Evolutionary conservation across 2,888 invertebrate species (phyloP).

Genomic region (Pasiphila rectangulata): DNA sequence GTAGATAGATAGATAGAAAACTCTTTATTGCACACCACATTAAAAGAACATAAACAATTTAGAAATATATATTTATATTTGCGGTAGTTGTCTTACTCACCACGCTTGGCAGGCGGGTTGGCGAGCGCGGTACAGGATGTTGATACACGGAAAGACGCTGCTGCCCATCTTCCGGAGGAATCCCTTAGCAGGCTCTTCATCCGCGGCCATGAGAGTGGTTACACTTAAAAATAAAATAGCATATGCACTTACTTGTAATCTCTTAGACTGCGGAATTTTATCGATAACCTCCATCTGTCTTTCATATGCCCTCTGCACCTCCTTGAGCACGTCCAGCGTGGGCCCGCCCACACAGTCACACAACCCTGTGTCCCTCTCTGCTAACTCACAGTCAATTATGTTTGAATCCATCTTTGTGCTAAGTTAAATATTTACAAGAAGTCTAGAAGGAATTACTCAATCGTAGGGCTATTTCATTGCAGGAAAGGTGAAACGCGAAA

Average conservation of each 20-base stretch:
- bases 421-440: neutral
- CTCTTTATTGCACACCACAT: too few species aligned
- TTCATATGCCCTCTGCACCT: slow-evolving; percentile 83
- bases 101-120: too few species aligned
- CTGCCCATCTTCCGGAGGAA: too few species aligned
- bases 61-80: too few species aligned
- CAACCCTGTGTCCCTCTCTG: slow-evolving; percentile 41
- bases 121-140: too few species aligned
- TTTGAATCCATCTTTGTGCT: slow-evolving; percentile 42
- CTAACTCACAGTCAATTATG: slow-evolving; percentile 44
- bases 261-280: slow-evolving; percentile 51
- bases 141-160: too few species aligned
- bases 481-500: slow-evolving; percentile 8
- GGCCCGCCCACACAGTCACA: slow-evolving; percentile 48
- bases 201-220: too few species aligned
- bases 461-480: slow-evolving; percentile 12
- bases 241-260: slow-evolving; percentile 48
- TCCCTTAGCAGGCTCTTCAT: too few species aligned
- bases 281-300: slow-evolving; percentile 82
- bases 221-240: neutral
- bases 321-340: slow-evolving; percentile 75
- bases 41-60: too few species aligned
- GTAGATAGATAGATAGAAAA: too few species aligned
- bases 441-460: too few species aligned
- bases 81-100: too few species aligned